A percentile compares a stretch with the other conserved stretches of the same genome.
phyloP scores from a whole-genome alignment of 2,113 vertebrate genomes.

The Aplodontia rufa region DNA sequence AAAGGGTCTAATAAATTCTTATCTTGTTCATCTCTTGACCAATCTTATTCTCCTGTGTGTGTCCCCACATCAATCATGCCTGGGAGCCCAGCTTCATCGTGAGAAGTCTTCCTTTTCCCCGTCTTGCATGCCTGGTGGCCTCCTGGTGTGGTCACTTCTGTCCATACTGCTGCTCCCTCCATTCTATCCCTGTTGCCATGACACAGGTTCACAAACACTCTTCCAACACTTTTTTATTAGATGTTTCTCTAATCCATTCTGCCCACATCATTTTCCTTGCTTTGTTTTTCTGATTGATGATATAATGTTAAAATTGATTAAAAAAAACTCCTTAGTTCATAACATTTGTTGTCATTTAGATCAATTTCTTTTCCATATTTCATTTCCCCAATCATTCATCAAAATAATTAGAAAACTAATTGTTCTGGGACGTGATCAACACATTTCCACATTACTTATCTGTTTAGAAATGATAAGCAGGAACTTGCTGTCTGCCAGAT shows the following conservation, averaged over 20 bases:
- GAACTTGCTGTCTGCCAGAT: neutral
- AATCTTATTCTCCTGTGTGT: neutral
- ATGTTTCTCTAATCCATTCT: neutral
- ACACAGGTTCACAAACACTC: neutral
- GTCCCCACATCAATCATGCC: fast-evolving
- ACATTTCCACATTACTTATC: neutral
- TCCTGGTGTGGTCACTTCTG: neutral
- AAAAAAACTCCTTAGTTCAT: neutral
- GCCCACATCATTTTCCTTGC: neutral
- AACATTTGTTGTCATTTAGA: neutral
- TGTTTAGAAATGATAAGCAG: neutral
- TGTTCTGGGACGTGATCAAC: neutral
- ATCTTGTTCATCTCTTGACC: neutral
- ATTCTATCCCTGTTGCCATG: neutral
- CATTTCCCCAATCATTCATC: neutral
- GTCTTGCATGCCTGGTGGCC: neutral
- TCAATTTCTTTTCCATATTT: neutral
- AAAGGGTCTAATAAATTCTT: neutral
- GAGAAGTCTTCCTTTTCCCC: neutral
- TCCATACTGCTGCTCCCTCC: neutral
- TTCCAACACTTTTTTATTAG: neutral
- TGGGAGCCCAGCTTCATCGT: neutral
- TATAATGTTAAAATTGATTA: neutral
- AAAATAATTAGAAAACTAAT: neutral
- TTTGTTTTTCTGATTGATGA: neutral